phyloP scores from a whole-genome alignment of 2,797 vertebrate species.

The Crypturellus tataupa region DNA sequence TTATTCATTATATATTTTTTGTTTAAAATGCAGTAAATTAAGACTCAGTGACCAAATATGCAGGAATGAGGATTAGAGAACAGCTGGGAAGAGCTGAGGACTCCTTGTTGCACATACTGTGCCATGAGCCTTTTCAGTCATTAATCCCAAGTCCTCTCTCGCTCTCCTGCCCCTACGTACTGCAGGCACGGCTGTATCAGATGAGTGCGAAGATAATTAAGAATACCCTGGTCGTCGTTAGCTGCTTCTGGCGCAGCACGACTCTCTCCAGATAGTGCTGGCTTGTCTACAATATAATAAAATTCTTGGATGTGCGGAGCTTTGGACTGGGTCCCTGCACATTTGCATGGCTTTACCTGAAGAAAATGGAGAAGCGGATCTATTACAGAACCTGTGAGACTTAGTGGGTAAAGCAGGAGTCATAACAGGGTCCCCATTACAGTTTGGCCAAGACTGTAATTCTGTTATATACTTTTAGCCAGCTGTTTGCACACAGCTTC shows the following conservation, averaged over 20 bases:
- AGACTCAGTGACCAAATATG: conserved; percentile 41
- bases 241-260: background rate
- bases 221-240: rapidly evolving
- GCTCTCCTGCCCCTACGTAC: background rate
- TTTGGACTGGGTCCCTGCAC: background rate
- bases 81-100: conserved; percentile 53
- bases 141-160: background rate
- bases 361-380: background rate
- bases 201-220: conserved; percentile 10
- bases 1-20: conserved; percentile 34
- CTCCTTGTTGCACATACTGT: background rate
- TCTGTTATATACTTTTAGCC: background rate
- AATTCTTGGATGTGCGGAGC: background rate
- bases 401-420: background rate
- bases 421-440: background rate
- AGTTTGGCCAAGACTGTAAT: background rate
- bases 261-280: background rate
- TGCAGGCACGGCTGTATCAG: background rate
- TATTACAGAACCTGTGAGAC: background rate
- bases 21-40: conserved; percentile 64
- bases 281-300: background rate
- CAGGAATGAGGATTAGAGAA: conserved; percentile 48
- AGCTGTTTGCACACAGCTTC: background rate
- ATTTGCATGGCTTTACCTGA: background rate
- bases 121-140: conserved; percentile 8